These are phyloP conservation scores for Gadopsis marmoratus DNA, from an alignment of 2,797 vertebrate species.

Conservation along the genomic window DNA sequence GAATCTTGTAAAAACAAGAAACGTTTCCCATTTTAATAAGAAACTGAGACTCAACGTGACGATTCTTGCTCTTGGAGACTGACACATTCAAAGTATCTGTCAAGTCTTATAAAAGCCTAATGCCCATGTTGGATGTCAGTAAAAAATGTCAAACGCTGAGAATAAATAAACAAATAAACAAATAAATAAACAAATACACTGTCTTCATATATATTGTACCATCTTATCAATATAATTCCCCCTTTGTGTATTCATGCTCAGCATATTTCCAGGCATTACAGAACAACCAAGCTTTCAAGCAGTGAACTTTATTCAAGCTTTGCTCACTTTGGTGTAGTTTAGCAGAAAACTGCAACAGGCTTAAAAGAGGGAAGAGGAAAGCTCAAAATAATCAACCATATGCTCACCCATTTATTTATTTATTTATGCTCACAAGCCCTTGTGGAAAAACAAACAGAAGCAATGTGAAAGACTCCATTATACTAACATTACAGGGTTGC, in stretches of 20 bases:
- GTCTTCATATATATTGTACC: not conserved
- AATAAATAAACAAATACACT: not conserved
- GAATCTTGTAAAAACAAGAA: too few relatives aligned
- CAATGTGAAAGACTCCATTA: conserved; percentile 21
- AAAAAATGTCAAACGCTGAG: not conserved
- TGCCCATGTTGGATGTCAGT: not conserved
- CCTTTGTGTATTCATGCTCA: conserved; percentile 6
- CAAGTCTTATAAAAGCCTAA: not conserved
- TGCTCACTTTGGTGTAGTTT: conserved; percentile 22
- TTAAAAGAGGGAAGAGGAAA: not conserved
- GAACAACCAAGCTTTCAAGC: not conserved
- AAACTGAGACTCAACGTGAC: not conserved
- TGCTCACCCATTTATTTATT: conserved; percentile 6
- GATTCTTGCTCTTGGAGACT: not conserved
- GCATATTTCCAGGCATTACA: conserved; percentile 11
- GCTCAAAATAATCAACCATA: conserved; percentile 21
- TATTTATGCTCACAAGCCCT: conserved; percentile 13
- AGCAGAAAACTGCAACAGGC: conserved; percentile 24
- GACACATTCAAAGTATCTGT: not conserved
- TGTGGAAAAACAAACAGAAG: conserved; percentile 29
- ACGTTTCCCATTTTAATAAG: not conserved
- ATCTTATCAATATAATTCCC: not conserved
- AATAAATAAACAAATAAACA: not conserved
- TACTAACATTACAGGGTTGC: conserved; percentile 34
- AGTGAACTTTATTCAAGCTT: not conserved